Percentiles rank a stretch among this genome's conserved stretches.
Conservation (phyloP, 23 tunicate genomes). For the Styela clava region DNA sequence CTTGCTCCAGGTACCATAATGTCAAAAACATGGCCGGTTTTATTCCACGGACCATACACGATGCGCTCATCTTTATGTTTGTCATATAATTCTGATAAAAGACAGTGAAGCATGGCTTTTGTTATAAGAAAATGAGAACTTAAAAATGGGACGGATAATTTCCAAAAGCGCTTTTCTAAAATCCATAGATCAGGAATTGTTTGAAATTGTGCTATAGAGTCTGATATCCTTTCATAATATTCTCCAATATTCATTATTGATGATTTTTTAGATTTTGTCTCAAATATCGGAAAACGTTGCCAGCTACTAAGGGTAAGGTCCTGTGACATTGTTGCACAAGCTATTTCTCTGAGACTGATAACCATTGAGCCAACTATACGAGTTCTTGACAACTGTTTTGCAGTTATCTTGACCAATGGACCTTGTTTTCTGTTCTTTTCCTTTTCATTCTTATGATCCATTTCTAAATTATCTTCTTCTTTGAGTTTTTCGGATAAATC, state of each 20-base stretch:
- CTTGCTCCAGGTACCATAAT: not conserved
- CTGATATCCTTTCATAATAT: not conserved
- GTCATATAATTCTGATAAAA: not conserved
- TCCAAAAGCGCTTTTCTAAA: not conserved
- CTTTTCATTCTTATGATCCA: not conserved
- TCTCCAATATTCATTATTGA: not conserved
- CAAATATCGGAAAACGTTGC: not conserved
- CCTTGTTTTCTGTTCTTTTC: too few species aligned
- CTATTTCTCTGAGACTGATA: not conserved
- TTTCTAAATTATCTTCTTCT: not conserved
- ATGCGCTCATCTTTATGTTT: not conserved
- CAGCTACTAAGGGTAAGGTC: not conserved
- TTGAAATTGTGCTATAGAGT: not conserved
- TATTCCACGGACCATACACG: not conserved
- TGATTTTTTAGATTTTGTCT: not conserved
- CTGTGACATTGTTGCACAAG: not conserved
- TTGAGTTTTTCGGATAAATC: too few species aligned
- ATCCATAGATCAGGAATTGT: not conserved
- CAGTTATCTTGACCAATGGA: not conserved
- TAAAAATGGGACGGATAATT: not conserved
- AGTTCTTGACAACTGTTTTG: not conserved
- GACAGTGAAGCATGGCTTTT: not conserved
- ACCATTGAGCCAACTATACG: not conserved
- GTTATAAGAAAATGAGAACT: not conserved
- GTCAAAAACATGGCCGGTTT: constrained; percentile 1